Conservation (phyloP, 2,797 vertebrate genomes). For the Diceros bicornis region DNA sequence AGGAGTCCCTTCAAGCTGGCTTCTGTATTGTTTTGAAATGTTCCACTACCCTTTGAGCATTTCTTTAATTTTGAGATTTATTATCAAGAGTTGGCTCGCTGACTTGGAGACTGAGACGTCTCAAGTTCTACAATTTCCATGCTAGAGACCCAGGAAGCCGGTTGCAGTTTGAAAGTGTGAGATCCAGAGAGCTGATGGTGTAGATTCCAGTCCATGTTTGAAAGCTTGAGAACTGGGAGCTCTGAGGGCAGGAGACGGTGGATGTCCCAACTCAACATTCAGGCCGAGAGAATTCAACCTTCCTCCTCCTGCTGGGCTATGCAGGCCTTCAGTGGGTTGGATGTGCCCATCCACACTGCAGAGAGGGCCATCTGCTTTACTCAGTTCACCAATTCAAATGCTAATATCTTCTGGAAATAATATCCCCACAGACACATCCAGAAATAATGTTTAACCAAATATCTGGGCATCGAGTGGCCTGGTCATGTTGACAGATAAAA, state of each 20-base stretch:
- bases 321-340: background rate
- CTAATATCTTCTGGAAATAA: background rate
- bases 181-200: background rate
- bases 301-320: background rate
- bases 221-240: background rate
- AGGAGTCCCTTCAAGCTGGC: background rate
- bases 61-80: background rate
- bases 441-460: background rate
- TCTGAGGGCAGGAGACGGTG: background rate
- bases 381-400: background rate
- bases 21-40: background rate
- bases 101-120: background rate
- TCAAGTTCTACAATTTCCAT: background rate
- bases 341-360: background rate
- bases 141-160: background rate
- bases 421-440: background rate
- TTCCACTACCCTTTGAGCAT: background rate
- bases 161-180: background rate
- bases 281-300: background rate
- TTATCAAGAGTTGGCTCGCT: background rate
- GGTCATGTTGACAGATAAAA: background rate
- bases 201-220: background rate
- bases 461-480: fast-evolving
- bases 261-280: background rate
- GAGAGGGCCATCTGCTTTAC: background rate